Base-by-base conservation (phyloP, 2,888 invertebrate genomes). In the Apotomis betuletana region DNA sequence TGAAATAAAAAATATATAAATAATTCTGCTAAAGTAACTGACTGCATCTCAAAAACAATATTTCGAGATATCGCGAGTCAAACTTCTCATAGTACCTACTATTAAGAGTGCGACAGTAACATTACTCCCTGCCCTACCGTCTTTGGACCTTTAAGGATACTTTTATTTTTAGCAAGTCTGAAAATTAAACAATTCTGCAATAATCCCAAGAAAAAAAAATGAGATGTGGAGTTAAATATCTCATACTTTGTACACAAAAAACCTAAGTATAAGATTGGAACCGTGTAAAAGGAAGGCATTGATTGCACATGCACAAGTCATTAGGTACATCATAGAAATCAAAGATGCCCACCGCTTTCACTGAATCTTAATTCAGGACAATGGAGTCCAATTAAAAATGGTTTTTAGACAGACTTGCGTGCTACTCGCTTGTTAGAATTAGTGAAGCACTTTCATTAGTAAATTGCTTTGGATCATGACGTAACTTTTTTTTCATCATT, bases 361-460 rank as follows among this genome's bases (percentile, higher is more conserved):
- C 71, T 58, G 61, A 62, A 15, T 70, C 13, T 62, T 44, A 67
- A 71, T 62, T 67, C 61, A 71, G 67, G 67, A 67, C 71, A 71
- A 57, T 62, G 55, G 15, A 57, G 51, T 62, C 13, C 41, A 71
- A 67, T 71, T 62, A 58, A 62, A 67, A 15, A 44, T 67, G 51
- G 57, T 51, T 61, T 58, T 71, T 67, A 59, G 46, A 64, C 59
- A 70, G 36, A 13, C 54, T 51, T 55, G 61, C 62, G 62, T 62
- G 71, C 51, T 12, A 9, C 36, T 44, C 46, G 10, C 10, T 62
- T 12, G 4, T 54, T 4, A 46, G 3, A 67, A 62, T 67, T 71
- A 71, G 41, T 52, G 46, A 15, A 65, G 9, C 64, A 62, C 71
- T 67, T 71, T 67, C 71, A 71, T 71, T 71, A 71, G 55, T 67